These are phyloP conservation scores for Diloba caeruleocephala DNA, from an alignment of 2,888 invertebrate species.

Conservation along the genomic window DNA sequence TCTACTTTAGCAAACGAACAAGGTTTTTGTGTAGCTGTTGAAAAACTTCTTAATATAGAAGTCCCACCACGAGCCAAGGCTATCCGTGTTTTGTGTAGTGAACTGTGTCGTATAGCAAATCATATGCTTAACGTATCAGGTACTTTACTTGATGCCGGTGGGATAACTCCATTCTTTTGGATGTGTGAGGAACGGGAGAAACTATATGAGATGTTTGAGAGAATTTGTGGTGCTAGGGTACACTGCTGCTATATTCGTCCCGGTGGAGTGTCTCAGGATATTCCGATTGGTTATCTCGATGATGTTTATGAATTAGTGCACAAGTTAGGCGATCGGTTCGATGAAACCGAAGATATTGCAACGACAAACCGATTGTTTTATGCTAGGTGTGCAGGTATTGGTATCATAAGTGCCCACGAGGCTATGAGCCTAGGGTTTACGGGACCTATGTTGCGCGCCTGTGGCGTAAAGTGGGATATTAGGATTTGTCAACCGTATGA, in stretches of 20 bases:
- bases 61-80: conserved; percentile 94
- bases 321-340: conserved; percentile 92
- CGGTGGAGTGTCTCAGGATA: conserved; percentile 92
- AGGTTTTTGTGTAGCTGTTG: conserved; percentile 93
- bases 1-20: conserved; percentile 96
- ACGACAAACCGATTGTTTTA: conserved; percentile 92
- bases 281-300: conserved; percentile 91
- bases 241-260: conserved; percentile 95
- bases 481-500: conserved; percentile 95
- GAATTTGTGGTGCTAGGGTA: conserved; percentile 94
- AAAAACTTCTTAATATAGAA: conserved; percentile 94
- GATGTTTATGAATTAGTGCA: conserved; percentile 92
- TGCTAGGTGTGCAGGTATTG: conserved; percentile 92
- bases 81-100: conserved; percentile 93
- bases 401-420: conserved; percentile 92
- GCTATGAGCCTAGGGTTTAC: conserved; percentile 93
- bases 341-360: conserved; percentile 95
- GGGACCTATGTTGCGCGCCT: conserved; percentile 93
- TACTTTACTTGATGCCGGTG: conserved; percentile 94
- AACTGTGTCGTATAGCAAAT: conserved; percentile 94
- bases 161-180: conserved; percentile 97
- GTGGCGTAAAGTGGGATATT: conserved; percentile 96
- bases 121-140: conserved; percentile 93
- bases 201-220: conserved; percentile 95
- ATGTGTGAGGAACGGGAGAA: conserved; percentile 97